phyloP scores from a whole-genome alignment of 1,140 invertebrate species.

The Calliphora vicina region DNA sequence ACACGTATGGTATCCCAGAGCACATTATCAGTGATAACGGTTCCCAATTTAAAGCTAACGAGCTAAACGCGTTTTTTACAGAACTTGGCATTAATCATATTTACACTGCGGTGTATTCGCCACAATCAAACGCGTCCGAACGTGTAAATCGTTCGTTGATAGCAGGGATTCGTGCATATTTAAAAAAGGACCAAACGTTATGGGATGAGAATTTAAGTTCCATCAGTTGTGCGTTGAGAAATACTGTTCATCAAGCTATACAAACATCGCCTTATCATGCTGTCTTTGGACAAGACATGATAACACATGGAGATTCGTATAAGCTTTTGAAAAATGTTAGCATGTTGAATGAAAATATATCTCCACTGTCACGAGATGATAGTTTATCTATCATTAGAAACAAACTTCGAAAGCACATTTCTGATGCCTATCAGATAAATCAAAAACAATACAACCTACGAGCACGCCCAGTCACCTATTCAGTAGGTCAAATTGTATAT shows the following conservation, averaged over 20 bases:
- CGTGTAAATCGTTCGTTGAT: conserved; percentile 9
- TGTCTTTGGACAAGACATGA: too few species aligned
- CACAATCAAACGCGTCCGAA: conserved; percentile 18
- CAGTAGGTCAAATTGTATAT: conserved; percentile 12
- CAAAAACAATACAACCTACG: neutral
- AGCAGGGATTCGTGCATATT: neutral
- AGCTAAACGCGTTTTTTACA: neutral
- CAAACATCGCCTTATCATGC: too few species aligned
- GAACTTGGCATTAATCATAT: conserved; percentile 13
- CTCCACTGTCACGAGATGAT: too few species aligned
- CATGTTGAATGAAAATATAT: neutral
- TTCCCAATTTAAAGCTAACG: conserved; percentile 2
- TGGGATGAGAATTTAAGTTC: conserved; percentile 3
- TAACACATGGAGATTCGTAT: conserved; percentile 24
- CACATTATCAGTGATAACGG: conserved; percentile 16
- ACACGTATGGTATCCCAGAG: neutral
- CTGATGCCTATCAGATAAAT: neutral
- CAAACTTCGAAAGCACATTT: neutral
- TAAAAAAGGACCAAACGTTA: neutral
- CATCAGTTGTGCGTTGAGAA: conserved; percentile 15
- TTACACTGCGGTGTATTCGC: neutral
- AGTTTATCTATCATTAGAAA: neutral
- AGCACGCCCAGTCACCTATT: neutral
- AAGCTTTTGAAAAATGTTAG: conserved; percentile 24
- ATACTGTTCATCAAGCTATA: neutral